Conservation (phyloP, 2,888 invertebrate genomes). For the Atethmia centrago region DNA sequence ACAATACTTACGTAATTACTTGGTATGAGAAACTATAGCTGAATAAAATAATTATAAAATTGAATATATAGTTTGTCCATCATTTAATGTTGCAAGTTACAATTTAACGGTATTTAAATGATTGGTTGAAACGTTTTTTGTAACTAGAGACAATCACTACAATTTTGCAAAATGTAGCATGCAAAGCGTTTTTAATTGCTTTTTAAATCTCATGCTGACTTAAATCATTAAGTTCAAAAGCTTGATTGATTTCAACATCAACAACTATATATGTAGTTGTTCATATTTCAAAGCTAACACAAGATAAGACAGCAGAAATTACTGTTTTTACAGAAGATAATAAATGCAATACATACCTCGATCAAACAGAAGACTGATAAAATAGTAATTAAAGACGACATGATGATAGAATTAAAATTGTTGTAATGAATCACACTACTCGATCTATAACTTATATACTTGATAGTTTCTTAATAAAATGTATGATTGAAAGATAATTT, state of each 20-base stretch:
- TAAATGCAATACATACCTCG: conserved; percentile 49
- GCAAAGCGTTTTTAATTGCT: too few species aligned
- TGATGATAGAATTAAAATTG: conserved; percentile 24
- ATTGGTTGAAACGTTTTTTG: neutral
- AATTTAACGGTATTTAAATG: neutral
- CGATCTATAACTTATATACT: conserved; percentile 47
- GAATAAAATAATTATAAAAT: neutral
- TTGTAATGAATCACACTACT: conserved; percentile 6
- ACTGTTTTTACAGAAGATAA: neutral
- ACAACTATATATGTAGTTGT: too few species aligned
- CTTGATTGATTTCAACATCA: too few species aligned
- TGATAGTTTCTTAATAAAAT: conserved; percentile 32
- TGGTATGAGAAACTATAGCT: too few species aligned
- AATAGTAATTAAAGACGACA: conserved; percentile 33
- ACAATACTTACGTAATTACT: too few species aligned
- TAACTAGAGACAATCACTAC: too few species aligned
- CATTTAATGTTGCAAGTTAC: neutral
- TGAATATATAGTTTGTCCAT: neutral
- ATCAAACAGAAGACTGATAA: conserved; percentile 30
- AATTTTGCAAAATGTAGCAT: too few species aligned
- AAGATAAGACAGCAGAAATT: neutral
- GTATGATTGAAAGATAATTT: neutral
- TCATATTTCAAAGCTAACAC: too few species aligned
- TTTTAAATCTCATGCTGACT: too few species aligned
- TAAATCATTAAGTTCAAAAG: too few species aligned